Evolutionary conservation across 2,797 vertebrate genomes (phyloP).

Genomic region (Malacoraja senta): DNA sequence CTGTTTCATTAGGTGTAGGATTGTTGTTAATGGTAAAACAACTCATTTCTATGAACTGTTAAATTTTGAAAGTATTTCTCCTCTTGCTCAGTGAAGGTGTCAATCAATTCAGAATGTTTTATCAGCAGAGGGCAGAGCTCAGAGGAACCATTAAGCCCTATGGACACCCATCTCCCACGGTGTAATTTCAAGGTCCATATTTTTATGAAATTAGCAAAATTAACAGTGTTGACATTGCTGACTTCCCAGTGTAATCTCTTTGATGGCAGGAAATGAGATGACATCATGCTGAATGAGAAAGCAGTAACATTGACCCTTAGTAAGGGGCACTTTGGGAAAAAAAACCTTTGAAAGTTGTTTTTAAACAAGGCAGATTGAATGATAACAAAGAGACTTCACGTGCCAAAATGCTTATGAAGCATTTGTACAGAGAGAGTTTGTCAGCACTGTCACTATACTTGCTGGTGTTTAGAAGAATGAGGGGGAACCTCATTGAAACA

Average conservation of each 20-base stretch:
- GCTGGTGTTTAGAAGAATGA: too few relatives aligned
- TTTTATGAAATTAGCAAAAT: conserved; percentile 23
- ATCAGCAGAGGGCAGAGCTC: not conserved
- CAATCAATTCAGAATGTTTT: not conserved
- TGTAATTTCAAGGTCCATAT: not conserved
- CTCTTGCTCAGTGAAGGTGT: not conserved
- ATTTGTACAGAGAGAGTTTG: not conserved
- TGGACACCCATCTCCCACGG: not conserved
- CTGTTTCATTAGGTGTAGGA: not conserved
- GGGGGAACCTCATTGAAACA: too few relatives aligned
- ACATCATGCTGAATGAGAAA: not conserved
- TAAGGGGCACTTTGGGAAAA: not conserved
- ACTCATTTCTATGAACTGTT: not conserved
- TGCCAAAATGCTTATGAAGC: not conserved
- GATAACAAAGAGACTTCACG: not conserved
- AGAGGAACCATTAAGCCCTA: not conserved
- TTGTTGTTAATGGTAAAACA: not conserved
- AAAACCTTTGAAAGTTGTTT: not conserved
- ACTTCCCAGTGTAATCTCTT: not conserved
- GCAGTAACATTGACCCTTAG: not conserved
- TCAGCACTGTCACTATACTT: too few relatives aligned
- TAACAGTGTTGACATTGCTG: not conserved
- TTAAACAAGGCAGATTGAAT: not conserved
- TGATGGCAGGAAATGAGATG: not conserved
- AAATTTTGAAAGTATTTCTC: not conserved